These are phyloP conservation scores for Norana najaformis DNA, from an alignment of 2,888 invertebrate species.

Conservation along the genomic window DNA sequence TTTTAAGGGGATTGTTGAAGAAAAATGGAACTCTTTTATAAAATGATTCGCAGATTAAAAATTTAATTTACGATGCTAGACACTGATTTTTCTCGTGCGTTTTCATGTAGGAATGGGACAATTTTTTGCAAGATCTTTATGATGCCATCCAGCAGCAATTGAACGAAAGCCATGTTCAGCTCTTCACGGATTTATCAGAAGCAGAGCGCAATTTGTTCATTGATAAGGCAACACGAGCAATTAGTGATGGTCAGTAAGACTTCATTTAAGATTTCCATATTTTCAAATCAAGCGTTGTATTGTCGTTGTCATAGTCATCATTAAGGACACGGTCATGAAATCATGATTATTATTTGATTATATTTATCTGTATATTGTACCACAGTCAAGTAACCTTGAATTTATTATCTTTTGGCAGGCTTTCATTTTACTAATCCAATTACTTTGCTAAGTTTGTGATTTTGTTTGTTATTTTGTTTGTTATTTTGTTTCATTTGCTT, in stretches of 20 bases:
- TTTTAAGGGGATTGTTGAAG: not conserved
- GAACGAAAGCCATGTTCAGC: slow-evolving; percentile 59
- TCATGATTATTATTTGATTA: too few species aligned
- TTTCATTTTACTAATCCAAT: not conserved
- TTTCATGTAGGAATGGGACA: slow-evolving; percentile 57
- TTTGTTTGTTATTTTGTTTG: not conserved
- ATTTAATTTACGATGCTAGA: not conserved
- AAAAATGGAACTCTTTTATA: not conserved
- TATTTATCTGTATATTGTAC: too few species aligned
- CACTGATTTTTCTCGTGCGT: not conserved
- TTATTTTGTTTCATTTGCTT: not conserved
- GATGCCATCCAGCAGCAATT: slow-evolving; percentile 61
- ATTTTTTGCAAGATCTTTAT: slow-evolving; percentile 58
- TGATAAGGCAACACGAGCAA: slow-evolving; percentile 58
- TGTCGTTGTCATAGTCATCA: too few species aligned
- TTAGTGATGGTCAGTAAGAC: slow-evolving; percentile 52
- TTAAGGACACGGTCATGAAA: too few species aligned
- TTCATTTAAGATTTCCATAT: not conserved
- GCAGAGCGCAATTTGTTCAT: slow-evolving; percentile 59
- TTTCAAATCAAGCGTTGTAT: not conserved
- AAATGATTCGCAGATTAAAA: not conserved
- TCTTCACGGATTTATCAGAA: slow-evolving; percentile 60
- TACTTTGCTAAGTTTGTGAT: not conserved
- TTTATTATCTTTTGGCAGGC: too few species aligned
- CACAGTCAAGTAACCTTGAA: too few species aligned